phyloP scores from a whole-genome alignment of 2,888 invertebrate species.

The Adineta ricciae region DNA sequence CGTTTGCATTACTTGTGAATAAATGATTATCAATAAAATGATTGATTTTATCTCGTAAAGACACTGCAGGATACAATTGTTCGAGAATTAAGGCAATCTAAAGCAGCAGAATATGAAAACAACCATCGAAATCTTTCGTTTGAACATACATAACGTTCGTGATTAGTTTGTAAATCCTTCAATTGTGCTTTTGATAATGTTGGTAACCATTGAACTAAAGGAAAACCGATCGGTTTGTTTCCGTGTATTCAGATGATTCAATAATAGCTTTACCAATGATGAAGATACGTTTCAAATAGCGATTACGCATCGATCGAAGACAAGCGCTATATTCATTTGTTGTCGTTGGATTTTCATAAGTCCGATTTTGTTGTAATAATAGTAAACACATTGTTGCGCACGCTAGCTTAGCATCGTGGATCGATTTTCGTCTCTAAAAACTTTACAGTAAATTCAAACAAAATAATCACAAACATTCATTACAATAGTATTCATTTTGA shows the following conservation, averaged over 20 bases:
- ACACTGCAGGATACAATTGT: neutral
- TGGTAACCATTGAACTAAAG: neutral
- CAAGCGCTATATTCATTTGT: neutral
- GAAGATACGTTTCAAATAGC: slow-evolving; percentile 13
- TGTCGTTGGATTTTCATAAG: neutral
- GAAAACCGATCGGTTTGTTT: neutral
- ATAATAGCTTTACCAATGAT: neutral
- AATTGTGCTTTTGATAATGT: neutral
- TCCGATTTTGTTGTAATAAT: neutral
- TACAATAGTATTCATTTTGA: slow-evolving; percentile 11
- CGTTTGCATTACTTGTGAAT: neutral
- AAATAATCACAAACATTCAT: neutral
- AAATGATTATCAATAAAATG: neutral
- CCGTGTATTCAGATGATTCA: too few relatives aligned
- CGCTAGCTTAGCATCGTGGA: neutral
- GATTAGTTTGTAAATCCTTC: neutral
- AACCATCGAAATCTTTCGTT: neutral
- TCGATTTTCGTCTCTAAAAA: slow-evolving; percentile 15
- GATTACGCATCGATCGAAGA: neutral
- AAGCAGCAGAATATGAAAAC: neutral
- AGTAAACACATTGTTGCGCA: neutral
- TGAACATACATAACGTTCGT: neutral
- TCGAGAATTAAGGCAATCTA: neutral
- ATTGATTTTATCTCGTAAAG: neutral
- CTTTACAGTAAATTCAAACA: neutral